Evolutionary conservation across 2,113 vertebrate genomes (phyloP), one percentile per base, ranked within the genome.

Genomic region (Syngnathus typhle): DNA sequence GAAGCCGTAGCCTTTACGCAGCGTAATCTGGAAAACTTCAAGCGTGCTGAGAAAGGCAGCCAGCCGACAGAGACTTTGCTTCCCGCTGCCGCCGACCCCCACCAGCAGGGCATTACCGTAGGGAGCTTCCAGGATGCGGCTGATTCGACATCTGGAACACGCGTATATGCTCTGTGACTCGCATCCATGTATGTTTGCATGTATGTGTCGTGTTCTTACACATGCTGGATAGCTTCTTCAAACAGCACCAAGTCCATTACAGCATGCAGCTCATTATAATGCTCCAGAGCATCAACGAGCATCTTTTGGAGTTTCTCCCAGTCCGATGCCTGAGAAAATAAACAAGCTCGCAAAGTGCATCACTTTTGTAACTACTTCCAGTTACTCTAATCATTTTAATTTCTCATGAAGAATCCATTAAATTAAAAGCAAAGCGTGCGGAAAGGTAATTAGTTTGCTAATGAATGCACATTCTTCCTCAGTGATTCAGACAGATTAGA

Each of bases 241-340:
- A 90, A 91, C 73, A 92, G 84, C 70, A 90, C 87, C 82, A 71
- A 70, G 70, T 89, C 92, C 91, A 90, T 85, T 84, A 89, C 89
- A 59, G 89, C 88, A 13, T 89, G 84, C 64, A 92, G 80, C 82
- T 94, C 89, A 60, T 88, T 91, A 84, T 93, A 91, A 82, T 90
- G 91, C 85, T 94, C 91, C 86, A 93, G 67, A 7, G 84, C 89
- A 60, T 93, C 92, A 66, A 80, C 91, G 87, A 96, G 92, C 64
- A 92, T 95, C 92, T 93, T 91, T 87, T 91, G 93, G 84, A 95
- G 92, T 85, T 91, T 93, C 85, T 95, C 92, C 92, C 93, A 93
- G 85, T 96, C 92, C 77, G 90, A 91, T 73, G 88, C 82, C 38
- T 89, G 86, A 74, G 64, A 18, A 32, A 77, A 76, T 23, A 74